Base-by-base conservation (phyloP, 2,113 vertebrate species). In the Pygathrix nemaeus region DNA sequence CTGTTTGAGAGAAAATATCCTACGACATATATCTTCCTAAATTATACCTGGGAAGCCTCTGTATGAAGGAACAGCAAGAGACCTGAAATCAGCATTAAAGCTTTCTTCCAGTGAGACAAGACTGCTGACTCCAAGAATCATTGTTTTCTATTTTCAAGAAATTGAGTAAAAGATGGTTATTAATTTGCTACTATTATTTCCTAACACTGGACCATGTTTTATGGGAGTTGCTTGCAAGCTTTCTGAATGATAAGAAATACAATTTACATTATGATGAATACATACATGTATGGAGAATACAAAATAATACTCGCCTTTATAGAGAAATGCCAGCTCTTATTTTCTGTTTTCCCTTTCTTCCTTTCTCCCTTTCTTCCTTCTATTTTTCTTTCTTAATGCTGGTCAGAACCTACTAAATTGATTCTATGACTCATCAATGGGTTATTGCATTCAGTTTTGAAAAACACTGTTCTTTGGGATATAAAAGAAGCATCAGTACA, bases 191-290 rank as follows among this genome's bases (percentile, higher is more conserved):
- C 72, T 94, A 1, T 57, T 38, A 45, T 81, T 85, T 96, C 40
- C 76, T 76, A 64, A 70, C 86, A 48, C 17, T n/a, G 32, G 38
- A 10, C 14, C 18, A n/a, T 27, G 11, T 75, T 80, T 87, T 88
- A 66, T 59, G 68, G 75, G 70, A 92, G 2, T 93, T 90, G 52
- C 25, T 95, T 89, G 23, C 61, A 84, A 35, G 93, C 76, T 81
- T 83, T 88, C 70, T 43, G 40, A 48, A 88, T 17, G 52, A 40
- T 70, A 86, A 72, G 61, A 90, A 94, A 68, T 59, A 40, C 1
- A 52, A 30, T 89, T 83, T 96, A 40, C 38, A 20, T 66, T 81
- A 52, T 57, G 72, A 75, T 75, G n/a, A 96, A 91, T 92, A 70
- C 14, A 43, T 64, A 16, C 8, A 23, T 61, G 10, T 79, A n/a